Base-by-base conservation (phyloP, 2,888 invertebrate species). In the Euclidia mi region DNA sequence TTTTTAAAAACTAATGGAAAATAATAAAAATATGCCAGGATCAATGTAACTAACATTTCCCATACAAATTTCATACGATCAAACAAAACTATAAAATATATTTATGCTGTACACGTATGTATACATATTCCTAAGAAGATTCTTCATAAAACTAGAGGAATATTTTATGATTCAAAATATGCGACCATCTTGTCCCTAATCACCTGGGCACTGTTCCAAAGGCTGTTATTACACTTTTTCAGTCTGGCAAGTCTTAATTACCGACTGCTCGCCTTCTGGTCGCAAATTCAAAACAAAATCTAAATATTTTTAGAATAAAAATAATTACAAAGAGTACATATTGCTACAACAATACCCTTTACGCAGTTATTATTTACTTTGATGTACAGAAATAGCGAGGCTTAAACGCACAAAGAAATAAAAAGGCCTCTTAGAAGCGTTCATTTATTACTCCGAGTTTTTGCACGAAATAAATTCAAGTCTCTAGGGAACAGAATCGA, bases 401-500 rank as follows among this genome's bases (percentile, higher is more conserved):
- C 49, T 61, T 15, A 43, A 56, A 58, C 42, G 11, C 25, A 41
- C 45, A 63, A 60, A 62, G 45, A 62, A 58, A 69, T 69, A 63
- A 71, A 63, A 69, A 42, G 49, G 42, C 49, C 48, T 60, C 56
- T 60, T 51, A 52, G 44, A 60, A 56, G 48, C 43, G 42, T 41
- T 55, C 57, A 63, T 71, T 70, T 70, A 65, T 60, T 60, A 62
- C 62, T 53, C 59, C 41, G 11, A 60, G 52, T 50, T 62, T 66
- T 61, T 66, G n/a, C 50, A 66, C 51, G 29, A 62, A 56, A 76
- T 62, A 58, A 65, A 70, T 58, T 65, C 20, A 15, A 55, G 62
- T 70, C 71, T 64, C 56, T 14, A 59, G 60, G 65, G 67, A 40
- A 56, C 32, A 44, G 62, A 70, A 67, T 65, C 63, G 64, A 63